phyloP scores from a whole-genome alignment of 2,797 vertebrate genomes.

The Sebastes hubbsi region DNA sequence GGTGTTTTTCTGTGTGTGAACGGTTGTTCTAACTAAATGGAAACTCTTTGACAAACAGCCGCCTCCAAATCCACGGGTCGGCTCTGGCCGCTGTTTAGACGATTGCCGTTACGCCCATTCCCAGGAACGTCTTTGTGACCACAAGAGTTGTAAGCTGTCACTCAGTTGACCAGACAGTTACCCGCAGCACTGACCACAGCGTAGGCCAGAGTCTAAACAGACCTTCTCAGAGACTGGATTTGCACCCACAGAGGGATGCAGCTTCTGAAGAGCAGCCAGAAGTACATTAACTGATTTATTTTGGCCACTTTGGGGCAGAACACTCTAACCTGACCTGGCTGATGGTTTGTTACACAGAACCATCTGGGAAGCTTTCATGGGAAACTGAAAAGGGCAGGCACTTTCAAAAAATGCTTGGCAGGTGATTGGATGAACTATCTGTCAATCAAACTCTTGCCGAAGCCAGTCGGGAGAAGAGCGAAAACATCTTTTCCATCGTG shows the following conservation, averaged over 20 bases:
- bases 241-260: background rate
- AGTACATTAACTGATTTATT: background rate
- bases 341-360: background rate
- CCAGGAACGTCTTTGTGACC: conserved; percentile 37
- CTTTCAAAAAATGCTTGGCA: too few relatives aligned
- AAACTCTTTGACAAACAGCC: conserved; percentile 28
- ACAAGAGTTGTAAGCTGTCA: conserved; percentile 52
- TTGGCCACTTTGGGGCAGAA: background rate
- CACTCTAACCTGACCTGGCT: background rate
- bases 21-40: conserved; percentile 38
- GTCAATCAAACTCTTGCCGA: too few relatives aligned
- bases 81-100: conserved; percentile 21
- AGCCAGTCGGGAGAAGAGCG: too few relatives aligned
- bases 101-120: conserved; percentile 28
- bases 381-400: background rate
- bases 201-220: conserved; percentile 19
- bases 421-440: too few relatives aligned
- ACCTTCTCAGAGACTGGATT: background rate
- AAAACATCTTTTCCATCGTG: too few relatives aligned
- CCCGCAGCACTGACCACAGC: conserved; percentile 20
- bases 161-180: conserved; percentile 35
- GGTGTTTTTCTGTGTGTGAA: conserved; percentile 26
- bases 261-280: conserved; percentile 7
- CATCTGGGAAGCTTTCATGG: background rate
- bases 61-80: conserved; percentile 37